These are phyloP conservation scores for Tamias sibiricus DNA, from an alignment of 2,113 vertebrate genomes.

Conservation along the genomic window DNA sequence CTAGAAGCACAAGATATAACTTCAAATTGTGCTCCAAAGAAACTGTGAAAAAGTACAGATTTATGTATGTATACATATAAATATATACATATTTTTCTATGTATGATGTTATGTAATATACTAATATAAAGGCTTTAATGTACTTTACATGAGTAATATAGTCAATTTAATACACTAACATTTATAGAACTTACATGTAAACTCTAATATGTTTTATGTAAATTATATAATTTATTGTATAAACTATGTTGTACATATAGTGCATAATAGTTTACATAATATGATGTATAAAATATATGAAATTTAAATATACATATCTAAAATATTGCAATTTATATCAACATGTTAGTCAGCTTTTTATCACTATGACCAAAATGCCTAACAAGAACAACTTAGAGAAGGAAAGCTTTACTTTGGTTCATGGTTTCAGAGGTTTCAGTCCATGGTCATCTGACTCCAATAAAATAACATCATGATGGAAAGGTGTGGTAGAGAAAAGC, in stretches of 20 bases:
- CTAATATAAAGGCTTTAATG: not conserved
- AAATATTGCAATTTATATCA: not conserved
- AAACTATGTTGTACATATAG: not conserved
- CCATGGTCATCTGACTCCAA: too few relatives aligned
- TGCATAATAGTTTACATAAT: not conserved
- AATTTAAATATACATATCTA: not conserved
- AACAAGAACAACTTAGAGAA: too few relatives aligned
- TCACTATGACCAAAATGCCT: too few relatives aligned
- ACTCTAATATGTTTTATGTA: not conserved
- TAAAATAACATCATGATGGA: too few relatives aligned
- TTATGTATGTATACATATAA: not conserved
- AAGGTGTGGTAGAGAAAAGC: too few relatives aligned
- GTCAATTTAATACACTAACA: not conserved
- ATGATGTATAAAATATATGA: not conserved
- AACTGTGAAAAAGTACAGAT: not conserved
- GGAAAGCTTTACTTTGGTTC: too few relatives aligned
- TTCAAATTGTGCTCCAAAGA: not conserved
- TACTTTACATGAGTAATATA: not conserved
- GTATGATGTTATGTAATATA: not conserved
- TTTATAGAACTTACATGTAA: not conserved
- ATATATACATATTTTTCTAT: not conserved
- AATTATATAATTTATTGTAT: not conserved
- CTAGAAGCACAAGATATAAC: not conserved
- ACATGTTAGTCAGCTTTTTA: too few relatives aligned
- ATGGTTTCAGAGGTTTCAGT: too few relatives aligned